phyloP scores from a whole-genome alignment of 1,140 invertebrate genomes.

The Colletes gigas region DNA sequence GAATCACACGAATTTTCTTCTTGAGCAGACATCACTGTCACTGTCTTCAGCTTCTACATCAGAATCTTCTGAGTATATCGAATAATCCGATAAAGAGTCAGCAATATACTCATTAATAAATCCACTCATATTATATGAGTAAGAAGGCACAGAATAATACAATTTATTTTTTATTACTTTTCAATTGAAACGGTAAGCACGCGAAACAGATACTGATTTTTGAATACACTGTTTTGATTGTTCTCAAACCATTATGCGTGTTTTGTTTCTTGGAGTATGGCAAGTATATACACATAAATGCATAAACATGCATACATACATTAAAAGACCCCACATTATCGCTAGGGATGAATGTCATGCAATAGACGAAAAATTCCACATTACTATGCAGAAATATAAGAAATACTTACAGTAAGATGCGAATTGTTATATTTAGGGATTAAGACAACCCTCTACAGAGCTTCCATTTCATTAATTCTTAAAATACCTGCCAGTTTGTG shows the following conservation, averaged over 20 bases:
- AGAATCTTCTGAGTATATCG: constrained; percentile 25
- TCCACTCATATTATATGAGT: constrained; percentile 29
- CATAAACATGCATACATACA: no score
- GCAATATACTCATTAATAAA: constrained; percentile 32
- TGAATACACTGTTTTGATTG: constrained; percentile 13
- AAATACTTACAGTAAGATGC: no score
- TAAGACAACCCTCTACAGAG: no score
- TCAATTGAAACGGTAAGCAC: constrained; percentile 18
- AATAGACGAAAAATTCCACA: no score
- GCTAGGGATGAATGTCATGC: no score
- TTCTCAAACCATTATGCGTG: neutral
- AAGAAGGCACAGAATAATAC: neutral
- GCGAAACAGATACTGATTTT: constrained; percentile 7
- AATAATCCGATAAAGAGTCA: constrained; percentile 31
- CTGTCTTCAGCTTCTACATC: neutral
- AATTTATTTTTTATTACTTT: constrained; percentile 12
- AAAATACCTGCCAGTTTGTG: no score
- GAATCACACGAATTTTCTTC: neutral
- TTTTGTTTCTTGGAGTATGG: neutral
- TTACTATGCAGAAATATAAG: no score
- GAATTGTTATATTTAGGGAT: no score
- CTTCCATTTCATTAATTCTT: no score
- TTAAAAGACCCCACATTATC: no score
- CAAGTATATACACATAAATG: no score
- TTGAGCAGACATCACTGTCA: constrained; percentile 1